phyloP scores from a whole-genome alignment of 2,888 invertebrate species.

The Xestobium rufovillosum region DNA sequence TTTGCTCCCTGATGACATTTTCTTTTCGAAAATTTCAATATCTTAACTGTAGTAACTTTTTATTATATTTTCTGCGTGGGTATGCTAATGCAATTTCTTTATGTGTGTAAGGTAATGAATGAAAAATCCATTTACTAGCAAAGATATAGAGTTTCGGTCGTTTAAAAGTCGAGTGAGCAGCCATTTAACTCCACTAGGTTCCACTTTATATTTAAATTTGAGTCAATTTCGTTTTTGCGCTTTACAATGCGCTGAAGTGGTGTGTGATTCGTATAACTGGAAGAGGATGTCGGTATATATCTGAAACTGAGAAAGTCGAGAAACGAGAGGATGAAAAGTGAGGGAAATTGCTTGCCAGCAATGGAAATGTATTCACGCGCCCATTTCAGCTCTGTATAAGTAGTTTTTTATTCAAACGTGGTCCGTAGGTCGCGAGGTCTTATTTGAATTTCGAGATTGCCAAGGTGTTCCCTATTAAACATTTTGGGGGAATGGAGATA shows the following conservation, averaged over 20 bases:
- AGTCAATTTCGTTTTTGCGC: conserved; percentile 41
- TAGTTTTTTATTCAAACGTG: conserved; percentile 38
- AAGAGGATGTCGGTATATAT: too few relatives aligned
- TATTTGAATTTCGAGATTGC: conserved; percentile 35
- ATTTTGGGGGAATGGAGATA: conserved; percentile 13
- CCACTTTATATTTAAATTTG: conserved; percentile 45
- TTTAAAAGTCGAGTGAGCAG: conserved; percentile 20
- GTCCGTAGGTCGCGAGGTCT: conserved; percentile 28
- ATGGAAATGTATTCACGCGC: conserved; percentile 36
- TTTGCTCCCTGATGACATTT: too few relatives aligned
- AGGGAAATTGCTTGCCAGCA: conserved; percentile 33
- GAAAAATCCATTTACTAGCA: conserved; percentile 14
- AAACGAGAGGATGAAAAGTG: conserved; percentile 30
- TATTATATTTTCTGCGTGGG: too few relatives aligned
- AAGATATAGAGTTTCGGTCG: conserved; percentile 13
- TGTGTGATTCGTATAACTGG: too few relatives aligned
- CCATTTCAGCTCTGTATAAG: conserved; percentile 35
- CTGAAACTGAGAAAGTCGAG: too few relatives aligned
- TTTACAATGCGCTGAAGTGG: too few relatives aligned
- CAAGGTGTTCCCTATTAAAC: conserved; percentile 24
- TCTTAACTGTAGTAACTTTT: too few relatives aligned
- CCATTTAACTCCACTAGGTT: too few relatives aligned
- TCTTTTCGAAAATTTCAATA: too few relatives aligned
- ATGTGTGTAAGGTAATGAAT: too few relatives aligned
- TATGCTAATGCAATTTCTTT: too few relatives aligned